Conservation (phyloP, 2,888 invertebrate genomes). For the Habroteleia sp. region DNA sequence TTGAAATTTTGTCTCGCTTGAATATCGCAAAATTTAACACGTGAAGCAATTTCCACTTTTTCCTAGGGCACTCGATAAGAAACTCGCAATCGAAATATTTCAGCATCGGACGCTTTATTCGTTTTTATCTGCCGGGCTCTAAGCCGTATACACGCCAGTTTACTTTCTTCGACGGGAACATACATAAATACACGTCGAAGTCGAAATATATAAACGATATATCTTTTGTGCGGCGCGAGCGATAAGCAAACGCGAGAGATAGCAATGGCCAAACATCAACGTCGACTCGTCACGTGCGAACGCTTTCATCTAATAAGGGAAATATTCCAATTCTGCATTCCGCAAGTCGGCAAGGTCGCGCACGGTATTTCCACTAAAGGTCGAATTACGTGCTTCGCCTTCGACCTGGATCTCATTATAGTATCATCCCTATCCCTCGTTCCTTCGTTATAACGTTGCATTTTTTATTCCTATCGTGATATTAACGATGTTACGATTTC, state of each 20-base stretch:
- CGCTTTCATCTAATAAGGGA: conserved; percentile 70
- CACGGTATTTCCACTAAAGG: conserved; percentile 61
- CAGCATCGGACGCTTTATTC: conserved; percentile 40
- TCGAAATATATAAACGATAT: conserved; percentile 54
- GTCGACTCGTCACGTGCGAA: conserved; percentile 57
- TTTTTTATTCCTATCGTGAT: conserved; percentile 41
- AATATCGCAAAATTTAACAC: conserved; percentile 13
- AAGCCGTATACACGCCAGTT: conserved; percentile 49
- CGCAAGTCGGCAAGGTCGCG: conserved; percentile 62
- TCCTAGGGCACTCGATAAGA: conserved; percentile 30
- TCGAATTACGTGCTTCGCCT: conserved; percentile 65
- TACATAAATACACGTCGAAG: conserved; percentile 50
- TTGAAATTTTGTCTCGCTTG: no score
- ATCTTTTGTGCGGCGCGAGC: conserved; percentile 38
- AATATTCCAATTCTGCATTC: conserved; percentile 72
- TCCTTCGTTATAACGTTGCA: conserved; percentile 36
- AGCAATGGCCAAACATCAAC: conserved; percentile 59
- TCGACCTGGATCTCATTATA: conserved; percentile 61
- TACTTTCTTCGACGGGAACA: conserved; percentile 30
- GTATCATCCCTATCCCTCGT: conserved; percentile 48
- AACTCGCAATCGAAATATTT: conserved; percentile 45
- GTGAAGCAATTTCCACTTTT: conserved; percentile 39
- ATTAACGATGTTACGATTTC: neutral
- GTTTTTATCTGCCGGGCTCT: conserved; percentile 40
- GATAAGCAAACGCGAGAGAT: conserved; percentile 36